Conservation (phyloP, 2,888 invertebrate species). For the Trimorus sp. region DNA sequence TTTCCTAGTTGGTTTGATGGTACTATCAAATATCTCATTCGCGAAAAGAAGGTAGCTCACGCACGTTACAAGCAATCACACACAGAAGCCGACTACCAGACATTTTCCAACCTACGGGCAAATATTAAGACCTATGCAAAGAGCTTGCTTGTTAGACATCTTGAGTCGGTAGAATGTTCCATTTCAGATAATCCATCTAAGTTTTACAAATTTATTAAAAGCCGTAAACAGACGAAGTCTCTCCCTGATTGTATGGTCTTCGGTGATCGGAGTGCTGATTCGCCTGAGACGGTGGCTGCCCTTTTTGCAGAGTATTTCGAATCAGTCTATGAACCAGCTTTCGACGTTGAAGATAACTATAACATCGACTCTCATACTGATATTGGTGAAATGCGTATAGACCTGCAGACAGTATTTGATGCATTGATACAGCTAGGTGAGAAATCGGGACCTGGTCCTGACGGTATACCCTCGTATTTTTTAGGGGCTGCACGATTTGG, state of each 20-base stretch:
- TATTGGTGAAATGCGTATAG: no score
- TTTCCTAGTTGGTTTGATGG: slow-evolving; percentile 18
- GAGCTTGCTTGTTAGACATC: not conserved
- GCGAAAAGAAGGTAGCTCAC: slow-evolving; percentile 24
- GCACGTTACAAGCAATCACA: not conserved
- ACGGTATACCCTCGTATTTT: no score
- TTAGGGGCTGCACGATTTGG: no score
- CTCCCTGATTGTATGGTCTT: not conserved
- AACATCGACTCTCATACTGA: no score
- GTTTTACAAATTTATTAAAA: not conserved
- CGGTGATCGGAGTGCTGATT: not conserved
- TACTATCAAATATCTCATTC: not conserved
- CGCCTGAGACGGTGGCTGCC: not conserved
- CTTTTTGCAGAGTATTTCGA: slow-evolving; percentile 6
- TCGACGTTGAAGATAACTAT: no score
- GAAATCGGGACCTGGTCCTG: no score
- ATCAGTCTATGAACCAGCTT: slow-evolving; percentile 2
- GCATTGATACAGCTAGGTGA: no score
- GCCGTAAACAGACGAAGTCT: not conserved
- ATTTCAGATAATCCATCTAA: not conserved
- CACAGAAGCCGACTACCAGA: not conserved
- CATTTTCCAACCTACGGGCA: not conserved
- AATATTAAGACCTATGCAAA: not conserved
- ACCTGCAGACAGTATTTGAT: no score
- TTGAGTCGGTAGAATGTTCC: not conserved